phyloP scores from a whole-genome alignment of 2,888 invertebrate genomes.

The Rhogogaster chlorosoma region DNA sequence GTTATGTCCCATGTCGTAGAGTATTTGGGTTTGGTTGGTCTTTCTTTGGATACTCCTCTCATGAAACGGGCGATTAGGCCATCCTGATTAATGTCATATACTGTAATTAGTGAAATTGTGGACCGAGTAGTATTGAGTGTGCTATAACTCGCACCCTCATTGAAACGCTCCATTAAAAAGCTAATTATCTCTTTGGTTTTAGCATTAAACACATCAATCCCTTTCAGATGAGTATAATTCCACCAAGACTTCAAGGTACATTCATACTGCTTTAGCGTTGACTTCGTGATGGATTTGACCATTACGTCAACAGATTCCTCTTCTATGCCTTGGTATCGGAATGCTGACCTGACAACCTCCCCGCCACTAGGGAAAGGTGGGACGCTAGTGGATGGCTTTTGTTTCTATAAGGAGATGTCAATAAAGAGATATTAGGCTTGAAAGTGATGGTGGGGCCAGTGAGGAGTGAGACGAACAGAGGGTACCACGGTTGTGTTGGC shows the following conservation, averaged over 20 bases:
- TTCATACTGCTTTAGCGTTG: constrained; percentile 62
- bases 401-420: constrained; percentile 61
- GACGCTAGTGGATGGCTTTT: constrained; percentile 58
- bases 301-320: constrained; percentile 41
- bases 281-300: constrained; percentile 56
- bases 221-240: no score
- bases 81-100: neutral
- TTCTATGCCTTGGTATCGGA: constrained; percentile 39
- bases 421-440: constrained; percentile 58
- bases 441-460: constrained; percentile 57
- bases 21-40: constrained; percentile 56
- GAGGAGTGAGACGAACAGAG: constrained; percentile 66
- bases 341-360: constrained; percentile 61
- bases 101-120: neutral
- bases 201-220: no score
- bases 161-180: no score
- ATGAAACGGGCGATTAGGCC: neutral
- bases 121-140: neutral
- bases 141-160: neutral
- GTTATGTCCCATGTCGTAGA: constrained; percentile 56
- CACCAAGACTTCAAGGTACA: constrained; percentile 60
- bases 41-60: constrained; percentile 46
- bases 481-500: constrained; percentile 65
- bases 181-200: no score
- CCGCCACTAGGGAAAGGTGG: constrained; percentile 66